A percentile compares a stretch with the other conserved stretches of the same genome.
phyloP scores from a whole-genome alignment of 2,797 vertebrate genomes.

The Leptatherina wallacei region DNA sequence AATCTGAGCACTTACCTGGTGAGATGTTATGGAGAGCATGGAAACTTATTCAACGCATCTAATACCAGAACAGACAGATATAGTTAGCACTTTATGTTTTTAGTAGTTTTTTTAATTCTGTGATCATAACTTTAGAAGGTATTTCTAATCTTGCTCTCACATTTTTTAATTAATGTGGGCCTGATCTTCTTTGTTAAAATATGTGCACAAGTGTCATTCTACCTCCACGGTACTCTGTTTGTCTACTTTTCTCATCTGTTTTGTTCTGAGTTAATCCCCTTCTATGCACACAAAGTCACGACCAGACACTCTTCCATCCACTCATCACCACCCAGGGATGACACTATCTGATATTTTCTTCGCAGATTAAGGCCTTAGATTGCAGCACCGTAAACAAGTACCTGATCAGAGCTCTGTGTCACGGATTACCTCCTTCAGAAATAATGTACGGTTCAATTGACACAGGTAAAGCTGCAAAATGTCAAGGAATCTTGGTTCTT shows the following conservation, averaged over 20 bases:
- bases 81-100: no score
- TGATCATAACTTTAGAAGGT: background rate
- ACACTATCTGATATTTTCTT: constrained; percentile 60
- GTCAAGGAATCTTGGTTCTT: constrained; percentile 70
- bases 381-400: constrained; percentile 75
- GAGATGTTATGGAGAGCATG: no score
- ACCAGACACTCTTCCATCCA: constrained; percentile 71
- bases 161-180: background rate
- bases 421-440: constrained; percentile 76
- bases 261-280: constrained; percentile 71
- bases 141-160: background rate
- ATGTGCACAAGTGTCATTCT: constrained; percentile 26
- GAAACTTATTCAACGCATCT: background rate
- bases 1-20: no score
- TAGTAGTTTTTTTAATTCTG: background rate
- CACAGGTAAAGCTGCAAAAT: constrained; percentile 74
- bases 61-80: background rate
- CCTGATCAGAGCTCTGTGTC: constrained; percentile 77
- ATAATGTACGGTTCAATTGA: constrained; percentile 65
- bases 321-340: constrained; percentile 60
- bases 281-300: constrained; percentile 74
- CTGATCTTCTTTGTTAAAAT: constrained; percentile 22
- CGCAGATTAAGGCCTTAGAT: constrained; percentile 75
- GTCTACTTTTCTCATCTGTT: constrained; percentile 42
- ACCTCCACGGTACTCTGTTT: constrained; percentile 27